phyloP scores from a whole-genome alignment of 2,797 vertebrate species.

The Masticophis lateralis region DNA sequence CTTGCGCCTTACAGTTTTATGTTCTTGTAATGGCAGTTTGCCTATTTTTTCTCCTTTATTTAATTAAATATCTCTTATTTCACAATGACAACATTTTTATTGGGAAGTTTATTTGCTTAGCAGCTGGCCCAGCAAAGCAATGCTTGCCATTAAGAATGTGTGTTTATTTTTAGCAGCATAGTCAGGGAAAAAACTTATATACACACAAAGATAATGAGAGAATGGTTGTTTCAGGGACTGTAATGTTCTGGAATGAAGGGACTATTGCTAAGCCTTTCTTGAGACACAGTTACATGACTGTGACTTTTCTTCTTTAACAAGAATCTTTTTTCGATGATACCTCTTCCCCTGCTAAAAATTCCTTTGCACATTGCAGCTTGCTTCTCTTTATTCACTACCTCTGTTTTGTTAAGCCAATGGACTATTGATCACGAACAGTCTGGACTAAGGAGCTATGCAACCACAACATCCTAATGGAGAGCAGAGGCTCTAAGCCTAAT shows the following conservation, averaged over 20 bases:
- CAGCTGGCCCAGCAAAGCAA: constrained; percentile 68
- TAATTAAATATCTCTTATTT: constrained; percentile 82
- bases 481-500: constrained; percentile 13
- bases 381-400: not conserved
- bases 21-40: constrained; percentile 75
- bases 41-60: constrained; percentile 68
- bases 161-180: constrained; percentile 66
- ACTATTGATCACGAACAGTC: constrained; percentile 38
- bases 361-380: constrained; percentile 29
- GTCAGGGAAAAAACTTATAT: constrained; percentile 50
- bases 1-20: constrained; percentile 78
- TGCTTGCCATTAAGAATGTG: constrained; percentile 56
- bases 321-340: not conserved
- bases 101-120: constrained; percentile 74
- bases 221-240: constrained; percentile 56
- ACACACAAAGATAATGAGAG: constrained; percentile 38
- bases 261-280: constrained; percentile 56
- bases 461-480: constrained; percentile 37
- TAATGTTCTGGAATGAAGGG: constrained; percentile 52
- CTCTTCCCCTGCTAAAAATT: not conserved
- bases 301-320: constrained; percentile 26
- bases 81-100: constrained; percentile 74
- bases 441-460: constrained; percentile 33
- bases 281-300: constrained; percentile 26
- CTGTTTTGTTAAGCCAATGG: constrained; percentile 41